These are phyloP conservation scores for Metacarcinus magister DNA, from an alignment of 2,888 invertebrate genomes.

Conservation along the genomic window DNA sequence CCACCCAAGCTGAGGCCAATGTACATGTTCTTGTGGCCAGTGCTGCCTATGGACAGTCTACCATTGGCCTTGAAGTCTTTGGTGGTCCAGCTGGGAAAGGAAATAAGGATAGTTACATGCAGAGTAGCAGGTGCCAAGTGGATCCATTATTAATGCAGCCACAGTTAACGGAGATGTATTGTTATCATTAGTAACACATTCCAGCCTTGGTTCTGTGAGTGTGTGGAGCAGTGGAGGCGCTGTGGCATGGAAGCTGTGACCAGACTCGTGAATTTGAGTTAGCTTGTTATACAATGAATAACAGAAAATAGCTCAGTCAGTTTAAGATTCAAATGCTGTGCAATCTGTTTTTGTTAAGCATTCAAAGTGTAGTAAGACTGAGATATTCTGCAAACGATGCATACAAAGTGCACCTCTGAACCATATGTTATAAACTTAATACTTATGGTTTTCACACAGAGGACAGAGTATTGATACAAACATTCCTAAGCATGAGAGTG, in stretches of 20 bases:
- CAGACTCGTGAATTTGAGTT: background rate
- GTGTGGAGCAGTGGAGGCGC: background rate
- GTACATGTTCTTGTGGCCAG: constrained; percentile 96
- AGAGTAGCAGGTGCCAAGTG: background rate
- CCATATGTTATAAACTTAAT: background rate
- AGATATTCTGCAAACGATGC: background rate
- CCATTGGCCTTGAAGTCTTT: constrained; percentile 96
- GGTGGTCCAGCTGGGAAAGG: constrained; percentile 91
- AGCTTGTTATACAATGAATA: background rate
- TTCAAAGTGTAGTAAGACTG: background rate
- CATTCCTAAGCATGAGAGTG: background rate
- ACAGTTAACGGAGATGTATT: background rate
- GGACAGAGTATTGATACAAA: background rate
- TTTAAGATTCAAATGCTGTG: background rate
- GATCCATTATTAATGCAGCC: background rate
- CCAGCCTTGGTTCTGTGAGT: background rate
- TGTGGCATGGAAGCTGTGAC: background rate
- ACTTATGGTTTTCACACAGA: background rate
- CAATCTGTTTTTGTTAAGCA: background rate
- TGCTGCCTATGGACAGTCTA: constrained; percentile 95
- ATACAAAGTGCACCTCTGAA: background rate
- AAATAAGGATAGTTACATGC: constrained; percentile 58
- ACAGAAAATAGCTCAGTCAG: background rate
- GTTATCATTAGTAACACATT: background rate
- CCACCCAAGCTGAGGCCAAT: constrained; percentile 94